A percentile compares a stretch with the other conserved stretches of the same genome.
Evolutionary conservation across 2,888 invertebrate species (phyloP).

Genomic region (Pilophorus perplexus): DNA sequence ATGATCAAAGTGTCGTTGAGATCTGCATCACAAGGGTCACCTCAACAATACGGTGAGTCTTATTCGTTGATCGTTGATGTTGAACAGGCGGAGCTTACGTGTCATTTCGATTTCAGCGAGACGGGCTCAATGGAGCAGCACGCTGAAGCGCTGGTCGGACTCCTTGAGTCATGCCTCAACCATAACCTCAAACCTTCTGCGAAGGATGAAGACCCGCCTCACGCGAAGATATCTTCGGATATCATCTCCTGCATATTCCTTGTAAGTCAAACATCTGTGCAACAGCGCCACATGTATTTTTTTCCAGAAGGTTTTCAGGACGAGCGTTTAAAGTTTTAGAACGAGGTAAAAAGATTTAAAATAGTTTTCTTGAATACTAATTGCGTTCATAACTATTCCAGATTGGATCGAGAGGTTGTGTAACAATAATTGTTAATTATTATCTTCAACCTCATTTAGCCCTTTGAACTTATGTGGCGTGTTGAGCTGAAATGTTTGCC

Average conservation of each 20-base stretch:
- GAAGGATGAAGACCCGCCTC: conserved; percentile 85
- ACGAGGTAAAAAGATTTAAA: too few species aligned
- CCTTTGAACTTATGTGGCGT: too few species aligned
- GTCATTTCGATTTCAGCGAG: conserved; percentile 58
- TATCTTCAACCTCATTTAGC: too few species aligned
- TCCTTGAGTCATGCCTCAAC: conserved; percentile 82
- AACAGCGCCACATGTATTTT: conserved; percentile 49
- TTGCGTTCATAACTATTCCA: neutral
- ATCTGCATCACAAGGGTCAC: conserved; percentile 89
- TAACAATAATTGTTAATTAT: too few species aligned
- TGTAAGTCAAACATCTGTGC: conserved; percentile 57
- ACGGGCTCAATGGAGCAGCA: conserved; percentile 83
- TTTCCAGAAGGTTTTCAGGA: too few species aligned
- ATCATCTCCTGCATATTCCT: conserved; percentile 91
- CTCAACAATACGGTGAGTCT: conserved; percentile 72
- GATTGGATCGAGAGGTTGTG: neutral
- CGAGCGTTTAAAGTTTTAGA: too few species aligned
- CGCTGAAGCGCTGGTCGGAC: conserved; percentile 74
- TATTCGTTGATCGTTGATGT: neutral
- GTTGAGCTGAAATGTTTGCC: too few species aligned
- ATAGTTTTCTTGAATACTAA: too few species aligned
- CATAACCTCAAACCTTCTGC: conserved; percentile 79
- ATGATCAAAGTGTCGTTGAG: conserved; percentile 92
- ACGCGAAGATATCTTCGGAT: conserved; percentile 94
- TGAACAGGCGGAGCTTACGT: neutral